Evolutionary conservation across 2,888 invertebrate species (phyloP).

Genomic region (Andrena flavipes): DNA sequence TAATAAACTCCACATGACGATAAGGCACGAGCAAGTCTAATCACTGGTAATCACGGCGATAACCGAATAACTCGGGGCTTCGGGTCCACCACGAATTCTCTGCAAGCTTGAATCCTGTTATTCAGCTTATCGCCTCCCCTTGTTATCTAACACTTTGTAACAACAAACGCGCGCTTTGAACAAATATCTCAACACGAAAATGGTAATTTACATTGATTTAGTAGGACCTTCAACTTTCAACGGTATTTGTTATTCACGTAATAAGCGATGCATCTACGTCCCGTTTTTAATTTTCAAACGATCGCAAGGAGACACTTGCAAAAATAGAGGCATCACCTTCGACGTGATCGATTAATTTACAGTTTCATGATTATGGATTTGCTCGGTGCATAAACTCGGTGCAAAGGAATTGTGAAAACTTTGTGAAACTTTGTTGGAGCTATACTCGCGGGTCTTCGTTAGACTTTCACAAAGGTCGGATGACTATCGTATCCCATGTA

Average conservation of each 20-base stretch:
- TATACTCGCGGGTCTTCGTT: background rate
- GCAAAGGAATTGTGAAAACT: conserved; percentile 4
- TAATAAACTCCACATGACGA: conserved; percentile 83
- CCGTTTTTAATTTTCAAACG: background rate
- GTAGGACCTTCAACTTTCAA: background rate
- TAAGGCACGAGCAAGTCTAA: conserved; percentile 56
- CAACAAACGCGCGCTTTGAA: background rate
- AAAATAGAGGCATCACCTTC: background rate
- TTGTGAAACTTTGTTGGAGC: background rate
- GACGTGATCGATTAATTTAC: background rate
- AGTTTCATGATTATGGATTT: background rate
- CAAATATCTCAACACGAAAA: background rate
- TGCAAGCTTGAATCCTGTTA: background rate
- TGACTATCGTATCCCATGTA: conserved; percentile 13
- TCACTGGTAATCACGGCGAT: conserved; percentile 37
- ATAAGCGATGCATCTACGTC: background rate
- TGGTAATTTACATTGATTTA: background rate
- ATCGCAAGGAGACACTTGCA: background rate
- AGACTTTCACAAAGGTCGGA: conserved; percentile 55
- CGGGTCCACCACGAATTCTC: conserved; percentile 11
- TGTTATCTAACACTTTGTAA: background rate
- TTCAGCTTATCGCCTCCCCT: background rate
- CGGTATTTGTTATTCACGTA: background rate
- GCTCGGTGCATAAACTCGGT: background rate
- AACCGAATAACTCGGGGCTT: conserved; percentile 3